A percentile compares a stretch with the other conserved stretches of the same genome.
These are phyloP conservation scores for Anthophora plumipes DNA, from an alignment of 2,888 invertebrate genomes.

Conservation along the genomic window DNA sequence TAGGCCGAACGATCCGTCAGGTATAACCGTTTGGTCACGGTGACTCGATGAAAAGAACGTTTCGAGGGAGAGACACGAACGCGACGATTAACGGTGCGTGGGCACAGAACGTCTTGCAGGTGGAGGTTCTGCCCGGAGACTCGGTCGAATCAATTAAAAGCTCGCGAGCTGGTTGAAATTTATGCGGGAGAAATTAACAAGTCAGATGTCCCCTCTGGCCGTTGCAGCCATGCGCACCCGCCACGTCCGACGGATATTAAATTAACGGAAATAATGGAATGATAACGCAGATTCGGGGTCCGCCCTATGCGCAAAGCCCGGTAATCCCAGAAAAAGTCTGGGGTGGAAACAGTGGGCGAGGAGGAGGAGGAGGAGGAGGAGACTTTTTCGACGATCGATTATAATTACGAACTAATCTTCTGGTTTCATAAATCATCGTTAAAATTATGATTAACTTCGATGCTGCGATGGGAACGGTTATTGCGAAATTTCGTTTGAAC, in stretches of 20 bases:
- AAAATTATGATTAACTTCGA: not conserved
- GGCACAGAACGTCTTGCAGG: not conserved
- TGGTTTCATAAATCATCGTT: constrained; percentile 30
- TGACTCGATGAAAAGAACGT: not conserved
- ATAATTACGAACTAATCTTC: constrained; percentile 36
- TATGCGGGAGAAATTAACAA: constrained; percentile 84
- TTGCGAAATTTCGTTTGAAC: not conserved
- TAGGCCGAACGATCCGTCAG: not conserved
- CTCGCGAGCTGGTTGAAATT: constrained; percentile 78
- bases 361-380: not conserved
- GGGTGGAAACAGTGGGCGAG: constrained; percentile 48
- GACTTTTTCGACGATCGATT: constrained; percentile 22
- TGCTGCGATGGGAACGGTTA: not conserved
- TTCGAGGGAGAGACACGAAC: too few relatives aligned
- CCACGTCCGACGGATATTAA: constrained; percentile 75
- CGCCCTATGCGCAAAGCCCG: constrained; percentile 36
- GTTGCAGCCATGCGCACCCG: not conserved
- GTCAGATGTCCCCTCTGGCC: constrained; percentile 79
- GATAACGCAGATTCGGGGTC: constrained; percentile 76
- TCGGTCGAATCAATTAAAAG: constrained; percentile 79
- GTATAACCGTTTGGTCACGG: not conserved
- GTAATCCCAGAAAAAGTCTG: constrained; percentile 70
- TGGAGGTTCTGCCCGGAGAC: constrained; percentile 21
- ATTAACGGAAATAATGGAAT: constrained; percentile 83
- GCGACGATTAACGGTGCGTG: not conserved